phyloP scores from a whole-genome alignment of 2,797 vertebrate genomes.

The Ceryle rudis region DNA sequence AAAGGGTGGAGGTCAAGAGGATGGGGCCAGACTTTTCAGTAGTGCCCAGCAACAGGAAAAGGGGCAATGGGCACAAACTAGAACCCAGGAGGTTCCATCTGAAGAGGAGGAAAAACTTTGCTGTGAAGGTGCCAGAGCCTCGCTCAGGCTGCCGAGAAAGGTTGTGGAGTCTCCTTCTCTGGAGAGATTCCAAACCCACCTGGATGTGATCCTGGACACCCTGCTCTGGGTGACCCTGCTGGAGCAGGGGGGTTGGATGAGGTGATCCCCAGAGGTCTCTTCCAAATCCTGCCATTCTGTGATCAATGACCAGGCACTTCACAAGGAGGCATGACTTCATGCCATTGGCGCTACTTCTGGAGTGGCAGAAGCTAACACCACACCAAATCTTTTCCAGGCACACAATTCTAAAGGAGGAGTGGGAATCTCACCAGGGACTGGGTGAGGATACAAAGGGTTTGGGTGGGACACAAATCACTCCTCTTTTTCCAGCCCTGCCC shows the following conservation, averaged over 20 bases:
- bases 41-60: not conserved
- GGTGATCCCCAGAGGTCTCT: not conserved
- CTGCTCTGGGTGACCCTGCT: not conserved
- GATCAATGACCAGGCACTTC: not conserved
- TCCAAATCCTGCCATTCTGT: not conserved
- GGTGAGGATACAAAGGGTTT: not conserved
- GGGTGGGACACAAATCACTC: not conserved
- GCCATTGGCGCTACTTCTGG: not conserved
- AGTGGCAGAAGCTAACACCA: not conserved
- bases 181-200: not conserved
- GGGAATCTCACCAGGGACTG: not conserved
- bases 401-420: not conserved
- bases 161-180: not conserved
- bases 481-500: not conserved
- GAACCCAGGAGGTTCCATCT: not conserved
- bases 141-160: not conserved
- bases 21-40: not conserved
- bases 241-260: not conserved
- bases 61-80: not conserved
- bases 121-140: not conserved
- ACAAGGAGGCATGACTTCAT: not conserved
- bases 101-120: not conserved
- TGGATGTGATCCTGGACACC: not conserved
- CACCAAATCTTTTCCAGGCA: not conserved
- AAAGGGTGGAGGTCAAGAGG: not conserved